phyloP scores from a whole-genome alignment of 1,140 invertebrate species.

The Akabosia matsudoensis region DNA sequence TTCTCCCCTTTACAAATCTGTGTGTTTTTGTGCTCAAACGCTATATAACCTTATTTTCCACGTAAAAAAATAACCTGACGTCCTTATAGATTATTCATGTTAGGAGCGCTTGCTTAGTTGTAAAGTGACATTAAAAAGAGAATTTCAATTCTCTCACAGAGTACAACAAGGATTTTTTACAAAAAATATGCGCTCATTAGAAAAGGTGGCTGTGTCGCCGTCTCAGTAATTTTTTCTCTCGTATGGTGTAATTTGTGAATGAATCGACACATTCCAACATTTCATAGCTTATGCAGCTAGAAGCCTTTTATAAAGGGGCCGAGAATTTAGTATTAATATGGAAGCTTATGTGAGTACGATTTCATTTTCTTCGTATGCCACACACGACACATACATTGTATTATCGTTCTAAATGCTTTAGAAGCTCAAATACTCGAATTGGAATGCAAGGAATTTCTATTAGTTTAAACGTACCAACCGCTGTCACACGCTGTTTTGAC shows the following conservation, averaged over 20 bases:
- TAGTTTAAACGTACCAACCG: no score
- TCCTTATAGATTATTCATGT: neutral
- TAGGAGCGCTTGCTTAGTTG: neutral
- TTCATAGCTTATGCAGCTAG: neutral
- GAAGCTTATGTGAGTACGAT: no score
- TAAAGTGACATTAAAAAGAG: neutral
- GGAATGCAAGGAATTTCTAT: neutral
- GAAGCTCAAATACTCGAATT: neutral
- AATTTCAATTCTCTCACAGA: neutral
- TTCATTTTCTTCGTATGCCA: neutral
- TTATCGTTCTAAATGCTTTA: neutral
- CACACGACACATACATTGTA: no score
- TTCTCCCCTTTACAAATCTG: neutral
- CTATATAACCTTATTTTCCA: neutral
- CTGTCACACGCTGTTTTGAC: no score
- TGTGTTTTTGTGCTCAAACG: no score
- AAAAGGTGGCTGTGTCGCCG: neutral
- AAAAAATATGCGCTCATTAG: neutral
- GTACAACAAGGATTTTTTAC: no score
- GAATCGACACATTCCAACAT: constrained; percentile 6
- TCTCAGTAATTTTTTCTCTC: neutral
- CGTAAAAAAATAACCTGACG: neutral
- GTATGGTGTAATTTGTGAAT: neutral
- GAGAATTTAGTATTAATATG: neutral
- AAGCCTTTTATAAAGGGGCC: neutral